phyloP scores from a whole-genome alignment of 2,113 vertebrate species.

The Cavia porcellus region DNA sequence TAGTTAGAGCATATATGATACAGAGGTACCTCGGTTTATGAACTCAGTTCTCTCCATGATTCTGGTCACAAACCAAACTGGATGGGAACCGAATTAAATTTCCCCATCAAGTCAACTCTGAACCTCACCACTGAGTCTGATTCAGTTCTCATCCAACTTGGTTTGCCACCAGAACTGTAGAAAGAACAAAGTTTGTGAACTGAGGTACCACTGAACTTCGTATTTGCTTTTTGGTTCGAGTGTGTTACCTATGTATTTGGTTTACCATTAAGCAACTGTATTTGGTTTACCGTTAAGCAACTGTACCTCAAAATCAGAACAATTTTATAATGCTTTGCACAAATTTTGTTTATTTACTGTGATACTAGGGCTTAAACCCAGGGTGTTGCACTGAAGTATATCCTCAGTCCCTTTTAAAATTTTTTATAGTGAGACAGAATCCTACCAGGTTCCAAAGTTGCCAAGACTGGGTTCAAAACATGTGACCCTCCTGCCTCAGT shows the following conservation, averaged over 20 bases:
- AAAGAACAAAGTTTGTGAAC: neutral
- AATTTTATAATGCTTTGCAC: neutral
- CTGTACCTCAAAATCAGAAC: slow-evolving; percentile 54
- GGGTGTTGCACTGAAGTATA: neutral
- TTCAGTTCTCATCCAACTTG: neutral
- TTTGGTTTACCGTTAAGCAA: neutral
- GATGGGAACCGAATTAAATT: neutral
- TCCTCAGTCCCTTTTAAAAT: neutral
- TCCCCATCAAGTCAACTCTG: neutral
- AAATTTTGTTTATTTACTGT: neutral
- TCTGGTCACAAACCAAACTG: neutral
- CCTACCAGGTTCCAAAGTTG: neutral
- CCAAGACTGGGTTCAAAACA: neutral
- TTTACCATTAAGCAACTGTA: neutral
- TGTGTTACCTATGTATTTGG: neutral
- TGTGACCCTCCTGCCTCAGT: neutral
- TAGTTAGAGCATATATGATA: neutral
- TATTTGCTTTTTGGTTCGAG: slow-evolving; percentile 13
- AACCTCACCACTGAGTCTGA: neutral
- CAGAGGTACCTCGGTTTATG: neutral
- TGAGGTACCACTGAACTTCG: neutral
- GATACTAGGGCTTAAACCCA: neutral
- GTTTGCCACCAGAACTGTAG: neutral
- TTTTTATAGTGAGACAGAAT: neutral
- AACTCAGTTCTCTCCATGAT: neutral